phyloP scores from a whole-genome alignment of 2,797 vertebrate species.

The Zenarchopterus dispar region DNA sequence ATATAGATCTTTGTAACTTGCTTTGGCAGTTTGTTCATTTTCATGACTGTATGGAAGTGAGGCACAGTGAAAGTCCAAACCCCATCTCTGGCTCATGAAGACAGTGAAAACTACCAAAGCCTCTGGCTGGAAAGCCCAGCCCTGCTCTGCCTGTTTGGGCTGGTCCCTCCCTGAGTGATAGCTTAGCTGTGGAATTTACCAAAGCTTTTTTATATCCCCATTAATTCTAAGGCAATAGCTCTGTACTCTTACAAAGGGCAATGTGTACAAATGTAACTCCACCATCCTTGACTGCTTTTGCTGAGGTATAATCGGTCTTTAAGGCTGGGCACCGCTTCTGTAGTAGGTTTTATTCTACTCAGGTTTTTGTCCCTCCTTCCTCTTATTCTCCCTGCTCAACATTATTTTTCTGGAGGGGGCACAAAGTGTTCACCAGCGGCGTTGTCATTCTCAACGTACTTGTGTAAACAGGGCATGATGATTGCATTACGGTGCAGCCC shows the following conservation, averaged over 20 bases:
- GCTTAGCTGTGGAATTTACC: slow-evolving; percentile 90
- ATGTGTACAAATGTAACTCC: slow-evolving; percentile 71
- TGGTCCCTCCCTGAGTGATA: slow-evolving; percentile 83
- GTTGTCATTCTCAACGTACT: slow-evolving; percentile 69
- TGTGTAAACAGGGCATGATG: slow-evolving; percentile 75
- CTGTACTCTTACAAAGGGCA: slow-evolving; percentile 67
- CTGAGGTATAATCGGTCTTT: slow-evolving; percentile 74
- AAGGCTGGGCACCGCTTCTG: slow-evolving; percentile 67
- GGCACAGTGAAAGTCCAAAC: slow-evolving; percentile 87
- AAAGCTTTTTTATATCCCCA: slow-evolving; percentile 83
- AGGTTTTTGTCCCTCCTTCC: slow-evolving; percentile 28
- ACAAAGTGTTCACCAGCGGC: slow-evolving; percentile 62
- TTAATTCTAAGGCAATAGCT: slow-evolving; percentile 71
- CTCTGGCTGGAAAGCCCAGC: slow-evolving; percentile 80
- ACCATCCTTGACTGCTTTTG: slow-evolving; percentile 47
- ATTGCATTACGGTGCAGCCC: slow-evolving; percentile 67
- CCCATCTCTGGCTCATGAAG: slow-evolving; percentile 80
- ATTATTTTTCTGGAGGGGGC: slow-evolving; percentile 44
- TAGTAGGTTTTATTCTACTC: slow-evolving; percentile 18
- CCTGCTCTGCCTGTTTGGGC: slow-evolving; percentile 86
- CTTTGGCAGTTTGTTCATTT: slow-evolving; percentile 19
- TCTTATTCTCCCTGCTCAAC: slow-evolving; percentile 44
- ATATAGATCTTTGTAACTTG: background rate
- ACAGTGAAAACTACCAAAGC: slow-evolving; percentile 77
- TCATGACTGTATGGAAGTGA: slow-evolving; percentile 55